These are phyloP conservation scores for Palythoa heliodiscus DNA, from an alignment of 92 coral and sea anemone species.

Conservation along the genomic window DNA sequence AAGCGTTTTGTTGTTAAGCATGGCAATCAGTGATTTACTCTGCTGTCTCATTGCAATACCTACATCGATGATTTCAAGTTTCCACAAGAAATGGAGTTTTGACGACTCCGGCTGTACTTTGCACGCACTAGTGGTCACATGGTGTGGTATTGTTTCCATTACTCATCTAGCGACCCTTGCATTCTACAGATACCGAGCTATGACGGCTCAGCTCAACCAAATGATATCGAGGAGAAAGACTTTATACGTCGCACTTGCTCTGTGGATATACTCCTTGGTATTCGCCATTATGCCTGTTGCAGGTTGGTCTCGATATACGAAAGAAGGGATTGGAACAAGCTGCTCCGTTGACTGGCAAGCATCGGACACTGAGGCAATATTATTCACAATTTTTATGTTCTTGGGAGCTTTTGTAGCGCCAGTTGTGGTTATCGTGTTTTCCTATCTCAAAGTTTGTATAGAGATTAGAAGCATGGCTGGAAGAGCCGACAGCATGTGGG, in stretches of 20 bases:
- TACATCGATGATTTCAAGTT: not conserved
- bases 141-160: slow-evolving; percentile 5
- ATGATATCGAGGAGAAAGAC: not conserved
- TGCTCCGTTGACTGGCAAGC: slow-evolving; percentile 3
- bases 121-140: not conserved
- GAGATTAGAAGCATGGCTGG: slow-evolving; percentile 51
- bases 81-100: not conserved
- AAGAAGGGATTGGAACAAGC: not conserved
- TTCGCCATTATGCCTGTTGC: not conserved
- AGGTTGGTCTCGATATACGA: not conserved
- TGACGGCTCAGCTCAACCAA: not conserved
- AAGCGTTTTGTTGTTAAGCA: not conserved
- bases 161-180: slow-evolving; percentile 2
- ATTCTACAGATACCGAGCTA: not conserved
- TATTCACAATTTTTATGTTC: not conserved
- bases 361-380: not conserved
- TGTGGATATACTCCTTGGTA: not conserved
- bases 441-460: slow-evolving; percentile 50
- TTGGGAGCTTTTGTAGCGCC: not conserved
- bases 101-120: not conserved
- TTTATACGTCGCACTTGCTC: not conserved
- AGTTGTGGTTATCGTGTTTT: slow-evolving; percentile 38
- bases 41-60: not conserved
- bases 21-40: not conserved
- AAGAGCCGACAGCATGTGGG: slow-evolving; percentile 64